Evolutionary conservation across 2,113 vertebrate genomes (phyloP).

Genomic region (Scomber colias): DNA sequence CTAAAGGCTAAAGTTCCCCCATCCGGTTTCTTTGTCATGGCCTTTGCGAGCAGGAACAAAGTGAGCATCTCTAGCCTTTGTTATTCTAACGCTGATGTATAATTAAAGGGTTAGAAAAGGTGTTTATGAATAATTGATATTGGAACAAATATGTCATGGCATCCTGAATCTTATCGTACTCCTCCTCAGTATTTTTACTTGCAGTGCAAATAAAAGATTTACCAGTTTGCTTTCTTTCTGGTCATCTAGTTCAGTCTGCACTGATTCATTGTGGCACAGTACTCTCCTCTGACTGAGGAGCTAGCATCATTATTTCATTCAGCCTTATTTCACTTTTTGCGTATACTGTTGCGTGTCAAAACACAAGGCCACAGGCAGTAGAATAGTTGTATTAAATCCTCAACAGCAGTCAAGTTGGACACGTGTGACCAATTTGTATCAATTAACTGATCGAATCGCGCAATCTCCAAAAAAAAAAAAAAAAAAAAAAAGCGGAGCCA

Average conservation of each 20-base stretch:
- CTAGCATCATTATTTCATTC: slow-evolving; percentile 34
- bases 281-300: slow-evolving; percentile 6
- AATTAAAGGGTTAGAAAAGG: slow-evolving; percentile 82
- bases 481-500: slow-evolving; percentile 41
- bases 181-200: slow-evolving; percentile 54
- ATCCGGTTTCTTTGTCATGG: slow-evolving; percentile 63
- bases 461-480: slow-evolving; percentile 35
- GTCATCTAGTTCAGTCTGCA: slow-evolving; percentile 22
- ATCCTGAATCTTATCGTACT: slow-evolving; percentile 67
- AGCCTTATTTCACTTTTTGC: slow-evolving; percentile 13
- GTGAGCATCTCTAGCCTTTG: slow-evolving; percentile 60
- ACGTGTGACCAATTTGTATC: slow-evolving; percentile 55
- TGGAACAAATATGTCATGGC: slow-evolving; percentile 72
- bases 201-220: slow-evolving; percentile 67
- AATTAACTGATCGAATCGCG: slow-evolving; percentile 44
- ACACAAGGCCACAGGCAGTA: neutral
- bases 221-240: slow-evolving; percentile 56
- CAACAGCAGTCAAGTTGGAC: slow-evolving; percentile 7
- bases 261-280: slow-evolving; percentile 52
- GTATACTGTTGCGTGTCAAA: slow-evolving; percentile 21
- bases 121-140: slow-evolving; percentile 81
- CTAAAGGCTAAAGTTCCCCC: slow-evolving; percentile 58
- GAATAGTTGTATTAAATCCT: slow-evolving; percentile 18
- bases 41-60: slow-evolving; percentile 65
- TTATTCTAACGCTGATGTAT: slow-evolving; percentile 82